Percentiles rank a stretch among this genome's conserved stretches.
Conservation (phyloP, 2,113 vertebrate species). For the Junco hyemalis region DNA sequence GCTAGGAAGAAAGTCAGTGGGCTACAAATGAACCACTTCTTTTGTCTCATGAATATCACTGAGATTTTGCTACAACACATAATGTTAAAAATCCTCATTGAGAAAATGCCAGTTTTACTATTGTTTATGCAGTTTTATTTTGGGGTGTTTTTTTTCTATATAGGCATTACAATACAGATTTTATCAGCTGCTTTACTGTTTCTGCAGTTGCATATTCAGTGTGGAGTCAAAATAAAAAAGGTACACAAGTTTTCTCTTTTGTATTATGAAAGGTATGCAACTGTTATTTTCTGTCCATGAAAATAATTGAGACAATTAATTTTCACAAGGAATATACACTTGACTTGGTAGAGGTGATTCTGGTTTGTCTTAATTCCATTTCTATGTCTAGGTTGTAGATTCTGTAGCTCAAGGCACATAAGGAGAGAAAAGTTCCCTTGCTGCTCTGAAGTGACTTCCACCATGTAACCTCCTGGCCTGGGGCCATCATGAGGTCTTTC, state of each 20-base stretch:
- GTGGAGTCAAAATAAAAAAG: neutral
- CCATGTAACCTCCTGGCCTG: neutral
- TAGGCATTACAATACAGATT: accelerated
- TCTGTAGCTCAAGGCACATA: neutral
- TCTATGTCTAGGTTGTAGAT: neutral
- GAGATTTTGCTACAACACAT: neutral
- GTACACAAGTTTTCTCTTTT: neutral
- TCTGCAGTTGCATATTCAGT: neutral
- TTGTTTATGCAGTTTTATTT: neutral
- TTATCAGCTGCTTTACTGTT: neutral
- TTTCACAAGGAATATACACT: neutral
- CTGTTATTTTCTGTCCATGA: neutral
- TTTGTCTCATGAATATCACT: neutral
- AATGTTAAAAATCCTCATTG: neutral
- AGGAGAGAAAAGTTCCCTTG: neutral
- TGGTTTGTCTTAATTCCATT: too few relatives aligned
- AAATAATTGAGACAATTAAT: neutral
- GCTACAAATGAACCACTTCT: neutral
- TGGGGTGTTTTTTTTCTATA: neutral
- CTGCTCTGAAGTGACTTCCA: neutral
- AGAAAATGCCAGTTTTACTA: neutral
- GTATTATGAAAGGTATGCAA: neutral
- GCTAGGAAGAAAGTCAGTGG: neutral
- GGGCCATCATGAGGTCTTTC: neutral
- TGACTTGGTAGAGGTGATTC: neutral